phyloP scores from a whole-genome alignment of 1,140 invertebrate genomes.

The Philopotamus ludificatus region DNA sequence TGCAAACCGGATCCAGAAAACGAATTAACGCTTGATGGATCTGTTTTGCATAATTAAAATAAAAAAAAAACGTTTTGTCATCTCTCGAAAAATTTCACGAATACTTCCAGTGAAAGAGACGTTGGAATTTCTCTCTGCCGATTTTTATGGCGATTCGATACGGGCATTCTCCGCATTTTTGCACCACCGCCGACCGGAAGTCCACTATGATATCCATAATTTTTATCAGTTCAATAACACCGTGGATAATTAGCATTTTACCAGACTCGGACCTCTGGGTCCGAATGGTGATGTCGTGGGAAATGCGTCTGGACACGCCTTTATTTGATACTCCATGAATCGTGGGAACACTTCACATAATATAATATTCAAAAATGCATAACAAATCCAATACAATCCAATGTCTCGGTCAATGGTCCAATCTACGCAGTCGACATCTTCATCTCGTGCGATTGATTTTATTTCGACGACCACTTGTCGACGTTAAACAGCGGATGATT shows the following conservation, averaged over 20 bases:
- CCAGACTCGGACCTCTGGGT: conserved; percentile 2
- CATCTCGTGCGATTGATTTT: not conserved
- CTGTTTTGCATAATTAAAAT: too few species aligned
- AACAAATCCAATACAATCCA: not conserved
- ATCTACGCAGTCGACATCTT: too few species aligned
- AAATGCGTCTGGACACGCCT: not conserved
- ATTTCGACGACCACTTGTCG: not conserved
- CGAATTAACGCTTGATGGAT: too few species aligned
- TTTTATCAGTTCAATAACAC: not conserved
- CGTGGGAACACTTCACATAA: conserved; percentile 13
- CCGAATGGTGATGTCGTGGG: not conserved
- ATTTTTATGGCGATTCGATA: too few species aligned
- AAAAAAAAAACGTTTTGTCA: too few species aligned
- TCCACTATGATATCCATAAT: conserved; percentile 5
- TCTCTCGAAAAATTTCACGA: too few species aligned
- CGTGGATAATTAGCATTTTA: conserved; percentile 8
- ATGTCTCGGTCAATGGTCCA: conserved; percentile 21
- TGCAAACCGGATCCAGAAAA: too few species aligned
- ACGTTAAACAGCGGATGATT: not conserved
- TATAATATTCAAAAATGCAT: not conserved
- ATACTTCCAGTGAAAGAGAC: too few species aligned
- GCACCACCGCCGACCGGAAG: too few species aligned
- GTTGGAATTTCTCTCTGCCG: too few species aligned
- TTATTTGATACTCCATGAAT: not conserved
- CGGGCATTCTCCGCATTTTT: too few species aligned